These are phyloP conservation scores for Pseudopleuronectes americanus DNA, from an alignment of 2,797 vertebrate species.

Conservation along the genomic window DNA sequence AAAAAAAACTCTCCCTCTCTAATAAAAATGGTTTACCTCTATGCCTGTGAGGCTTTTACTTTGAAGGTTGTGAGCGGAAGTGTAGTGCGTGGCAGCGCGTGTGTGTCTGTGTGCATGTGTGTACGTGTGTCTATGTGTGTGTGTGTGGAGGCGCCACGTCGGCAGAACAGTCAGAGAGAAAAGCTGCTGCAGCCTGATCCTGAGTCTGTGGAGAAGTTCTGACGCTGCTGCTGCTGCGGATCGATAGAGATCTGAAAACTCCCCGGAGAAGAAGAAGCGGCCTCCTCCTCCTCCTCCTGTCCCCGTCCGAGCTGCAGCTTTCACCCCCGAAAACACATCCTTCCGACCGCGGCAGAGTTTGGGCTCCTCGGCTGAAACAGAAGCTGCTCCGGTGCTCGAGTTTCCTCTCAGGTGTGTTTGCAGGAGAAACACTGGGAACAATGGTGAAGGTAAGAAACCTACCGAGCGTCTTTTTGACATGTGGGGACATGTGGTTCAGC, in stretches of 20 bases:
- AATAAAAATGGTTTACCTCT: too few relatives aligned
- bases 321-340: background rate
- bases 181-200: background rate
- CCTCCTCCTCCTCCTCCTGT: too few relatives aligned
- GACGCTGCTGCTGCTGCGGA: constrained; percentile 10
- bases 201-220: constrained; percentile 31
- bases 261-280: too few relatives aligned
- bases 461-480: background rate
- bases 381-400: constrained; percentile 44
- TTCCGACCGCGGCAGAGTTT: constrained; percentile 16
- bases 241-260: background rate
- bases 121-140: constrained; percentile 1
- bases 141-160: constrained; percentile 79
- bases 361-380: constrained; percentile 25
- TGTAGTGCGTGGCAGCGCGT: background rate
- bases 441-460: constrained; percentile 82
- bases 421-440: constrained; percentile 44
- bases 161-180: constrained; percentile 66
- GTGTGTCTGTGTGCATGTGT: constrained; percentile 5
- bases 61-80: constrained; percentile 43
- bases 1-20: too few relatives aligned
- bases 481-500: background rate
- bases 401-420: constrained; percentile 65
- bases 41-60: constrained; percentile 15
- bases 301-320: constrained; percentile 3